Conservation (phyloP, 2,888 invertebrate species). For the Cantharis flavilabris region DNA sequence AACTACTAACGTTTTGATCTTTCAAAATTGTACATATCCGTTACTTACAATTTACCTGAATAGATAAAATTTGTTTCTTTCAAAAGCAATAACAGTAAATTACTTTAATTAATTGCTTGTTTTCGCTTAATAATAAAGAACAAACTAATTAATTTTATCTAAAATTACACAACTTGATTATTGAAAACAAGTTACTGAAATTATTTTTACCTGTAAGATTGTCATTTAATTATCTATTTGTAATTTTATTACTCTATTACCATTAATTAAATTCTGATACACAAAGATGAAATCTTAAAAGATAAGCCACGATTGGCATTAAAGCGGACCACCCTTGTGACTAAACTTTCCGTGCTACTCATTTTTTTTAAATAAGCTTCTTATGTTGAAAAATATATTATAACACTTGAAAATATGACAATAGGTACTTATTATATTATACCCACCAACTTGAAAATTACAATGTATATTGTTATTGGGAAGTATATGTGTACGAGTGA, state of each 20-base stretch:
- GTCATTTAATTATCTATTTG: background rate
- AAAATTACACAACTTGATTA: constrained; percentile 5
- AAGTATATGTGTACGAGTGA: background rate
- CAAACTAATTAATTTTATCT: constrained; percentile 19
- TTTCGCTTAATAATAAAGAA: constrained; percentile 6
- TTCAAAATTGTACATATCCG: background rate
- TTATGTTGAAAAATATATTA: constrained; percentile 17
- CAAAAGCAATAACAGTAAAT: background rate
- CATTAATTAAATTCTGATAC: constrained; percentile 35
- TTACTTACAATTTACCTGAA: background rate
- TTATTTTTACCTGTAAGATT: constrained; percentile 1
- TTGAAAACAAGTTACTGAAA: background rate
- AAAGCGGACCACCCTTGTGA: constrained; percentile 32
- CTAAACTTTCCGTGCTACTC: constrained; percentile 7
- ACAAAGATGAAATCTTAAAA: constrained; percentile 30
- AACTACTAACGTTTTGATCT: background rate
- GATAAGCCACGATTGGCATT: constrained; percentile 34
- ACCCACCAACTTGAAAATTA: background rate
- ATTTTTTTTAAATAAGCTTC: constrained; percentile 27
- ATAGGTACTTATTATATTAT: constrained; percentile 3
- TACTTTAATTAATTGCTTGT: background rate
- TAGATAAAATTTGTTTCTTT: background rate
- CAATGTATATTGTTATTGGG: background rate
- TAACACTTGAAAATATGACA: background rate
- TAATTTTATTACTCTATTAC: constrained; percentile 21